A percentile compares a stretch with the other conserved stretches of the same genome.
Conservation (phyloP, 2,113 vertebrate genomes). For the Platycercus adscitus region DNA sequence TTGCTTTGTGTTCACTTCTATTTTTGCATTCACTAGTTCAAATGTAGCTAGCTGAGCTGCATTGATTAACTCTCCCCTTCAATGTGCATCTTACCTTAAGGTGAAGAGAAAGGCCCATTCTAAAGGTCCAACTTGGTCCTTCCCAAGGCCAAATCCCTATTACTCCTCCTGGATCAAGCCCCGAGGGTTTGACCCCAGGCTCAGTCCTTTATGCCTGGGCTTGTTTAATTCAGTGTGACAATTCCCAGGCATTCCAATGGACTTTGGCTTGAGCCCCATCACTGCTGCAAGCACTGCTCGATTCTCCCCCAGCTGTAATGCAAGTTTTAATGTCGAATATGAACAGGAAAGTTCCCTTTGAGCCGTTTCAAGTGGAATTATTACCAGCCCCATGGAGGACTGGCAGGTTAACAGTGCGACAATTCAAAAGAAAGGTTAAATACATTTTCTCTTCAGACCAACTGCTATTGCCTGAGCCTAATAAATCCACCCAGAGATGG, state of each 20-base stretch:
- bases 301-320: not conserved
- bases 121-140: not conserved
- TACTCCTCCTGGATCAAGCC: not conserved
- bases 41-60: not conserved
- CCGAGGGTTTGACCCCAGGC: not conserved
- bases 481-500: slow-evolving; percentile 60
- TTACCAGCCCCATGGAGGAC: slow-evolving; percentile 46
- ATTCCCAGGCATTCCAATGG: not conserved
- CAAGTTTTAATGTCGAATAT: slow-evolving; percentile 40
- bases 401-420: slow-evolving; percentile 64
- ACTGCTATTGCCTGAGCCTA: slow-evolving; percentile 65
- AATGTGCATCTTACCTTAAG: not conserved
- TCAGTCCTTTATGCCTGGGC: not conserved
- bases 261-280: not conserved
- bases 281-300: not conserved
- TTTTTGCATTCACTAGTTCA: not conserved
- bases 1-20: not conserved
- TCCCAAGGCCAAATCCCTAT: not conserved
- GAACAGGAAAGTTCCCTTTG: slow-evolving; percentile 56
- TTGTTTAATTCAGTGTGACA: not conserved
- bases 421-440: slow-evolving; percentile 74
- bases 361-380: slow-evolving; percentile 40
- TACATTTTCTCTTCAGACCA: slow-evolving; percentile 66
- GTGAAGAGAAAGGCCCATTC: not conserved
- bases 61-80: not conserved